Percentiles rank a stretch among this genome's conserved stretches.
These are phyloP conservation scores for Polietes domitor DNA, from an alignment of 2,888 invertebrate genomes.

Conservation along the genomic window DNA sequence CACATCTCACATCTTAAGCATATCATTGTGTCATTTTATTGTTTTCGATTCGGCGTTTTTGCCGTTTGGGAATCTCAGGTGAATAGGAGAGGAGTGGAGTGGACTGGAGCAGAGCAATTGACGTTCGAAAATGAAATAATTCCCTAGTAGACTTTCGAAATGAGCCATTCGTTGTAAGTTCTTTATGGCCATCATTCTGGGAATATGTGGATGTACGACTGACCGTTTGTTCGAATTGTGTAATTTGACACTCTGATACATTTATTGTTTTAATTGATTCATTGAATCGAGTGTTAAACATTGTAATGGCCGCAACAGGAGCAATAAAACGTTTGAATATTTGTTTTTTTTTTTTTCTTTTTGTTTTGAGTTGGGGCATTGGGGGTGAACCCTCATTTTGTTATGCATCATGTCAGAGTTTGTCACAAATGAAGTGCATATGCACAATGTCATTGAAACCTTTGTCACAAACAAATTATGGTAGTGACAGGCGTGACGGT, in stretches of 20 bases:
- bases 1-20: conserved; percentile 43
- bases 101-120: no score
- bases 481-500: conserved; percentile 10
- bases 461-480: conserved; percentile 3
- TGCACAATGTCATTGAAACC: conserved; percentile 6
- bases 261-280: conserved; percentile 64
- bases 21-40: conserved; percentile 49
- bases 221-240: conserved; percentile 40
- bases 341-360: no score
- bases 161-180: conserved; percentile 62
- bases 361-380: no score
- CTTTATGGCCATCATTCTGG: conserved; percentile 36
- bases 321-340: conserved; percentile 50
- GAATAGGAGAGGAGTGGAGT: no score
- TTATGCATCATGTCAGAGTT: not conserved
- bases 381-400: not conserved
- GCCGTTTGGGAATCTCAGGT: conserved; percentile 5
- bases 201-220: conserved; percentile 31
- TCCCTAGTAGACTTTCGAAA: conserved; percentile 41
- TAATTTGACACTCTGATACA: conserved; percentile 66
- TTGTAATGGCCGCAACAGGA: conserved; percentile 56
- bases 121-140: conserved; percentile 16
- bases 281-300: conserved; percentile 58
- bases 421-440: not conserved
- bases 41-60: conserved; percentile 23